Evolutionary conservation across 2,113 vertebrate genomes (phyloP), one percentile per base, ranked within the genome.

Genomic region (Sander vitreus): DNA sequence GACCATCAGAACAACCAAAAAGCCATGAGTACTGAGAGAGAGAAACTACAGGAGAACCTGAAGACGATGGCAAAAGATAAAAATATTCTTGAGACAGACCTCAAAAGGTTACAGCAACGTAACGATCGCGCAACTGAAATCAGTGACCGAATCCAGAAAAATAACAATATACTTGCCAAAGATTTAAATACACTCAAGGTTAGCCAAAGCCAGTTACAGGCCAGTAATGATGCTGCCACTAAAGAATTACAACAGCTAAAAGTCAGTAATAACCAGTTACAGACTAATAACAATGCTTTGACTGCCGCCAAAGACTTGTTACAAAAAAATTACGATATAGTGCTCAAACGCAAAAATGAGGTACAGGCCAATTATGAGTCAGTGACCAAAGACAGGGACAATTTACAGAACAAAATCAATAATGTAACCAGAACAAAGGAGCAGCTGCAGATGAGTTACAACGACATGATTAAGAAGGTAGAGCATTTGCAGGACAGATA

Each of bases 391-490:
- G 90, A 91, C 0, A 90, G 76, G 45, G n/a, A 92, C 78, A 87
- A 77, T 50, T 67, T 93, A 5, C 89, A 91, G 50, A 93, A 90
- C 75, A 76, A 78, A 36, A 69, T 78, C 33, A 92, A 91, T 30
- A 92, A 87, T 6, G 80, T 62, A 0, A 91, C 79, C 45, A 51
- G 86, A 53, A 10, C 47, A 16, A 90, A 50, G 53, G 81, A 89
- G 7, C 59, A 81, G n/a, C 50, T 93, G 30, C 90, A 91, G 55
- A 0, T 16, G 6, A 78, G 12, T 6, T 91, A 88, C 76, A 89
- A 85, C 4, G 6, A 13, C 1, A 3, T 92, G 70, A 67, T 91
- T 2, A 57, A 27, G 36, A 59, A 76, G 3, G 33, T 91, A 0
- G 89, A 91, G 25, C 64, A 89, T 19, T 39, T 93, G 2, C 74